Evolutionary conservation across 2,113 vertebrate species (phyloP).

Genomic region (Herpailurus yagouaroundi): DNA sequence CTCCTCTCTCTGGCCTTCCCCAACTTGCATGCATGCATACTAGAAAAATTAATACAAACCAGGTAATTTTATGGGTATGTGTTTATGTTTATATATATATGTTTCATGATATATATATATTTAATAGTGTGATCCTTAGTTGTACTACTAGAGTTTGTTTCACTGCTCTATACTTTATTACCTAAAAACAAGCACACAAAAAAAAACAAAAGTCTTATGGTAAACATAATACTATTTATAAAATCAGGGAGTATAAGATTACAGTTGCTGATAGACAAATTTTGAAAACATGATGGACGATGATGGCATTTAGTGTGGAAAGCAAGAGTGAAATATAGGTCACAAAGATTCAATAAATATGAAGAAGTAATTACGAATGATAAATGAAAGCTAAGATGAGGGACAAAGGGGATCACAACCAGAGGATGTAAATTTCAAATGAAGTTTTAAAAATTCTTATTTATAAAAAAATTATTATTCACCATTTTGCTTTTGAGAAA

Average conservation of each 20-base stretch:
- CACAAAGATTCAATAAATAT: neutral
- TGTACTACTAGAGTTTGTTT: neutral
- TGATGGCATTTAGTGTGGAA: neutral
- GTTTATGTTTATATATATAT: neutral
- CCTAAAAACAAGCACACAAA: neutral
- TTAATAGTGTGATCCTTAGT: neutral
- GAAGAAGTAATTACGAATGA: neutral
- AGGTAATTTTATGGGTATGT: neutral
- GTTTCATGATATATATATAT: neutral
- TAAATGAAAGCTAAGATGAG: neutral
- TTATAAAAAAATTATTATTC: neutral
- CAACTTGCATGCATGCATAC: no score
- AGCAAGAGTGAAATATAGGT: neutral
- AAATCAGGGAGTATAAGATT: neutral
- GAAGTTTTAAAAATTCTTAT: neutral
- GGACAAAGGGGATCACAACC: neutral
- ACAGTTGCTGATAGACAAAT: neutral
- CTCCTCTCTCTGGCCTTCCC: no score
- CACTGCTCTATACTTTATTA: neutral
- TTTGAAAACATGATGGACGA: neutral
- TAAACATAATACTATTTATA: conserved; percentile 1
- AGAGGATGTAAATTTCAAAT: neutral
- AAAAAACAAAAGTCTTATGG: neutral
- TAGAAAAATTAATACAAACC: neutral
- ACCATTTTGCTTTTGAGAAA: neutral